Evolutionary conservation across 2,113 vertebrate genomes (phyloP).

Genomic region (Scomber japonicus): DNA sequence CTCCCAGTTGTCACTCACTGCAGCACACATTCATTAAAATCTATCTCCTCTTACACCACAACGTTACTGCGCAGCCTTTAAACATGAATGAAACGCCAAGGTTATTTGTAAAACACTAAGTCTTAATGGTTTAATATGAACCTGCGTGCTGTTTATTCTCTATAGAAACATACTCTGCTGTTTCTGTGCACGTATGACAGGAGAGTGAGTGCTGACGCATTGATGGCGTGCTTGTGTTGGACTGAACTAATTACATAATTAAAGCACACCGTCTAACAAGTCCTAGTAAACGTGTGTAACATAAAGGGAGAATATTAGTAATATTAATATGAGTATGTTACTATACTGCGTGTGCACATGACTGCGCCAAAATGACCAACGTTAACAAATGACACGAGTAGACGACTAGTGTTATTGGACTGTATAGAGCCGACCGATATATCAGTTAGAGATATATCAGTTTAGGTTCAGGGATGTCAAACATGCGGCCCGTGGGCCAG

Average conservation of each 20-base stretch:
- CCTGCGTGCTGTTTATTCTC: too few relatives aligned
- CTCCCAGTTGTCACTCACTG: background rate
- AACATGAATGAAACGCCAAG: slow-evolving; percentile 1
- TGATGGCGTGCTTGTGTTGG: background rate
- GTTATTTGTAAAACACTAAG: background rate
- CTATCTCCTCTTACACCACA: fast-evolving
- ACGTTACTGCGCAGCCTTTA: background rate
- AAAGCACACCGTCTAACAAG: background rate
- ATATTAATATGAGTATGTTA: too few relatives aligned
- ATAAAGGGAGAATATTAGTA: too few relatives aligned
- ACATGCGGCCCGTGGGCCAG: too few relatives aligned
- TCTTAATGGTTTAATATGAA: background rate
- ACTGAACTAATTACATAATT: background rate
- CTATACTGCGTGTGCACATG: too few relatives aligned
- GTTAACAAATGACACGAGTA: background rate
- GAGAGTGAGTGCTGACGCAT: slow-evolving; percentile 3
- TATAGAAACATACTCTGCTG: background rate
- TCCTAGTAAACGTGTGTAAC: background rate
- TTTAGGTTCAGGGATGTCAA: too few relatives aligned
- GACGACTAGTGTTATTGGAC: background rate
- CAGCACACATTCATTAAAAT: too few relatives aligned
- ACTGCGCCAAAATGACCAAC: background rate
- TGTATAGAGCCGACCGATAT: too few relatives aligned
- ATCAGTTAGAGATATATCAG: too few relatives aligned
- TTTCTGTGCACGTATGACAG: background rate